Conservation (phyloP, 2,797 vertebrate genomes). For the Euphonia xanthogaster region DNA sequence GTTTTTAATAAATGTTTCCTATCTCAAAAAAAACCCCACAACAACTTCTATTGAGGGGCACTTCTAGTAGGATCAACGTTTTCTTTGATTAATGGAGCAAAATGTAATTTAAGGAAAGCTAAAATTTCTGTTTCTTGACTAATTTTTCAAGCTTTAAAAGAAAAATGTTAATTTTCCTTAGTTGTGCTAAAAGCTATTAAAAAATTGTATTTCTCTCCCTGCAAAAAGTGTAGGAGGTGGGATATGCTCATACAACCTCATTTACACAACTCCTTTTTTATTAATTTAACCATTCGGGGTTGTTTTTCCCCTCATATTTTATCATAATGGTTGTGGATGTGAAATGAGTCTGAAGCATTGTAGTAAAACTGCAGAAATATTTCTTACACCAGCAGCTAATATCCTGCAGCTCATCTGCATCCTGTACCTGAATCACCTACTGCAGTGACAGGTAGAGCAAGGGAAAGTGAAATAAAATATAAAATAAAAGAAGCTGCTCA, state of each 20-base stretch:
- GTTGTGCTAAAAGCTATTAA: not conserved
- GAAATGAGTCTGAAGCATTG: not conserved
- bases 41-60: rapidly evolving
- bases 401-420: not conserved
- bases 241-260: not conserved
- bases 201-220: not conserved
- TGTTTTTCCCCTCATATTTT: not conserved
- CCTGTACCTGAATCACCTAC: not conserved
- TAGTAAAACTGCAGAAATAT: not conserved
- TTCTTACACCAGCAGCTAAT: not conserved
- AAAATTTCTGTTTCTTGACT: not conserved
- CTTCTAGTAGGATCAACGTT: not conserved
- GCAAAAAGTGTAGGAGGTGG: not conserved
- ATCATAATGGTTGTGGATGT: rapidly evolving
- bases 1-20: not conserved
- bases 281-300: not conserved
- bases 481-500: not conserved
- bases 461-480: not conserved
- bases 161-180: not conserved
- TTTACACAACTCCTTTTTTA: not conserved
- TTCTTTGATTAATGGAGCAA: not conserved
- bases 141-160: not conserved
- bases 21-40: not conserved
- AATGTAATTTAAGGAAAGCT: not conserved
- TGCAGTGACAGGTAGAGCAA: not conserved